Conservation (phyloP, 2,797 vertebrate genomes). For the Macroramphosus scolopax region DNA sequence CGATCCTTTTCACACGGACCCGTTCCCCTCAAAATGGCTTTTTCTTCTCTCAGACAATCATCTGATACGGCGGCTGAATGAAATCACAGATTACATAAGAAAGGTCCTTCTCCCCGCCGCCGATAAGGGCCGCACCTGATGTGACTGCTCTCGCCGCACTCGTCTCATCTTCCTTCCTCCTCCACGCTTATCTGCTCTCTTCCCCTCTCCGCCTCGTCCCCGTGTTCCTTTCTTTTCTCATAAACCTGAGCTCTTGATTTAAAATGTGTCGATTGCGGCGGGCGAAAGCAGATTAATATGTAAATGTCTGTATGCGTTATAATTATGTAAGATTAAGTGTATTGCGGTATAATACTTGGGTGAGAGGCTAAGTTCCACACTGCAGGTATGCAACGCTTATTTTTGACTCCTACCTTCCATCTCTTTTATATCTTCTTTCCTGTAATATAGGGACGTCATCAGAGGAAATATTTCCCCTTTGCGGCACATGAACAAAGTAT, state of each 20-base stretch:
- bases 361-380: conserved; percentile 46
- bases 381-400: conserved; percentile 45
- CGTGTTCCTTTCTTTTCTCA: conserved; percentile 29
- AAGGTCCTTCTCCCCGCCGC: conserved; percentile 74
- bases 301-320: conserved; percentile 78
- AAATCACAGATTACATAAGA: conserved; percentile 87
- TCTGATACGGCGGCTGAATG: conserved; percentile 77
- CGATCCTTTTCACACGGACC: conserved; percentile 78
- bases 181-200: conserved; percentile 61
- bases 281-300: conserved; percentile 78
- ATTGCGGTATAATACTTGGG: conserved; percentile 56
- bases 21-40: conserved; percentile 82
- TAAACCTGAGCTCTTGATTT: conserved; percentile 73
- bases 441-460: conserved; percentile 67
- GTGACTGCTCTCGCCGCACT: conserved; percentile 65
- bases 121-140: conserved; percentile 80
- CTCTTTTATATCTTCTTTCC: conserved; percentile 45
- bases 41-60: conserved; percentile 89
- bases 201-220: conserved; percentile 40
- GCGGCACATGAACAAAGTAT: conserved; percentile 67
- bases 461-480: conserved; percentile 64
- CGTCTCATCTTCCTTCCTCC: conserved; percentile 59
- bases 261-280: conserved; percentile 65
- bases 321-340: conserved; percentile 75
- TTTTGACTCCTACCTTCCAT: conserved; percentile 28